A percentile compares a stretch with the other conserved stretches of the same genome.
Evolutionary conservation across 2,113 vertebrate genomes (phyloP).

Genomic region (Tragelaphus scriptus): DNA sequence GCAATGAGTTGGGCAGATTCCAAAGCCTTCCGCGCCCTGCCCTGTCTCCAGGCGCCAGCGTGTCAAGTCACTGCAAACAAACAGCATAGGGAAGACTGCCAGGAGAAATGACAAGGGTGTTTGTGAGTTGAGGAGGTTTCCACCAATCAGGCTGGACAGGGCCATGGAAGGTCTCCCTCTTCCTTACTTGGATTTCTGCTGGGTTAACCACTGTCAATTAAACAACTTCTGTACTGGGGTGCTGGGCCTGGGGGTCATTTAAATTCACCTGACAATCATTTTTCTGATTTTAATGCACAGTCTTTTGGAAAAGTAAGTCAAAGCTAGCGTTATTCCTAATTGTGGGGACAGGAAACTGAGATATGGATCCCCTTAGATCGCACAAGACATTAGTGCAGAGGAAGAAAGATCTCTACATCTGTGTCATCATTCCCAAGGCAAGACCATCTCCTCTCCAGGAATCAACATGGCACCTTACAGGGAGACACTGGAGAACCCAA

Average conservation of each 20-base stretch:
- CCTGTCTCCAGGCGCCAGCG: slow-evolving; percentile 42
- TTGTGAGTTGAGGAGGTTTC: slow-evolving; percentile 28
- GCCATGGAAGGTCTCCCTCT: neutral
- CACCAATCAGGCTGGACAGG: neutral
- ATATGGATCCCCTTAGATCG: neutral
- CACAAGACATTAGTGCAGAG: neutral
- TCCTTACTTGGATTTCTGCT: slow-evolving; percentile 6
- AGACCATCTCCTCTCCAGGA: neutral
- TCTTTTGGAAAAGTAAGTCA: neutral
- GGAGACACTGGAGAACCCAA: neutral
- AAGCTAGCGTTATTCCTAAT: neutral
- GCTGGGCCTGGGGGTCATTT: neutral
- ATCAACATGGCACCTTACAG: neutral
- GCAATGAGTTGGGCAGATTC: slow-evolving; percentile 29
- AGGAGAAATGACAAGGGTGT: slow-evolving; percentile 55
- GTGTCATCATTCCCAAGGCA: neutral
- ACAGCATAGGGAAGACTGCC: slow-evolving; percentile 32
- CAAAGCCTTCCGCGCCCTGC: slow-evolving; percentile 37
- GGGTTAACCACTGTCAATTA: neutral
- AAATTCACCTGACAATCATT: neutral
- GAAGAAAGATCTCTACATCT: neutral
- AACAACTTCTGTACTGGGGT: neutral
- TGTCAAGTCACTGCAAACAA: slow-evolving; percentile 63
- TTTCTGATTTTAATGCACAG: neutral
- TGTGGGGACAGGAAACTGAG: neutral